These are phyloP conservation scores for Pollicipes pollicipes DNA, from an alignment of 1,140 invertebrate species.

Conservation along the genomic window DNA sequence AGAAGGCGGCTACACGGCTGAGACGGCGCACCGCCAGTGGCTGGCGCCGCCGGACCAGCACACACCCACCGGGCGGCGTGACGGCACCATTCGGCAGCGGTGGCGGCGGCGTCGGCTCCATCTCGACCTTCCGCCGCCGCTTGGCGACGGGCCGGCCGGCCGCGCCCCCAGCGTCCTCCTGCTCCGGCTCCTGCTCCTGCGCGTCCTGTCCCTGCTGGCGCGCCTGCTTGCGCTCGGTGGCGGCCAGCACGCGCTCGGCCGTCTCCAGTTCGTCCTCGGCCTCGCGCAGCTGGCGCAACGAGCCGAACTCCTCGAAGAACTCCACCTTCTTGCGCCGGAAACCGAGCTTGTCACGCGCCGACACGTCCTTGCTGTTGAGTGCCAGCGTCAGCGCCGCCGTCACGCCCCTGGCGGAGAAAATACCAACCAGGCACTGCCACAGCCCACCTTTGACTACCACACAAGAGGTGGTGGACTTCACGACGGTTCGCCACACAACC, in stretches of 20 bases:
- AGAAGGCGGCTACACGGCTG: no score
- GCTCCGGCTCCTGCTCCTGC: neutral
- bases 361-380: constrained; percentile 19
- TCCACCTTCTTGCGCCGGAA: constrained; percentile 18
- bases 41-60: no score
- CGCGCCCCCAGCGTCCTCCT: neutral
- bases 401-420: constrained; percentile 19
- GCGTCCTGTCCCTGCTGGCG: constrained; percentile 4
- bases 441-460: no score
- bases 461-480: no score
- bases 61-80: no score
- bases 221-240: neutral
- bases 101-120: constrained; percentile 6
- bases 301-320: constrained; percentile 19
- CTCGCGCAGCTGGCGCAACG: constrained; percentile 12
- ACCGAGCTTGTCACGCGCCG: constrained; percentile 16
- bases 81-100: constrained; percentile 3
- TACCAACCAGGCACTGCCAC: no score
- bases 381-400: constrained; percentile 20
- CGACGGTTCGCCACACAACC: no score
- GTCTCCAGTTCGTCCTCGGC: constrained; percentile 15
- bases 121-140: neutral
- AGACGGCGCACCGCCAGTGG: no score
- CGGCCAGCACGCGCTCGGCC: constrained; percentile 7
- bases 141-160: neutral